phyloP scores from a whole-genome alignment of 2,888 invertebrate species.

The Aleiodes alternator region DNA sequence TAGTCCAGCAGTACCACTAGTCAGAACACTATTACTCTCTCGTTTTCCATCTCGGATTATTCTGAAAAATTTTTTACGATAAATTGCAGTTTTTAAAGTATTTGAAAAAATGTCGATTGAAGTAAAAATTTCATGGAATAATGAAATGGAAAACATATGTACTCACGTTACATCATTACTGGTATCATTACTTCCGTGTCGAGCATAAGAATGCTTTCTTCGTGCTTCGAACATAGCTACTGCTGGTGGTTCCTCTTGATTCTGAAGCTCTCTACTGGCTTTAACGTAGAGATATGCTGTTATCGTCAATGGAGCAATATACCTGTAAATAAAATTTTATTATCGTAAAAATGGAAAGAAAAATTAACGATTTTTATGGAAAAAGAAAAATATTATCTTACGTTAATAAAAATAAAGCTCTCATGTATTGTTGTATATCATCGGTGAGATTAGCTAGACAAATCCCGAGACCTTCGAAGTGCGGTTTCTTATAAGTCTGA shows the following conservation, averaged over 20 bases:
- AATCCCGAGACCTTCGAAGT: conserved; percentile 79
- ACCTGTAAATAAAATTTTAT: conserved; percentile 72
- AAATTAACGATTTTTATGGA: background rate
- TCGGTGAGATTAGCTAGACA: conserved; percentile 82
- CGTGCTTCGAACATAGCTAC: conserved; percentile 79
- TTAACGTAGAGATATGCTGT: conserved; percentile 82
- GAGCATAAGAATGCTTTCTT: conserved; percentile 63
- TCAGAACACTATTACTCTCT: conserved; percentile 47
- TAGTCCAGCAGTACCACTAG: conserved; percentile 50
- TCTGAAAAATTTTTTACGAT: conserved; percentile 44
- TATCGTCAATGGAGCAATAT: conserved; percentile 79
- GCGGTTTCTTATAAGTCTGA: conserved; percentile 76
- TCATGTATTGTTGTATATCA: conserved; percentile 82
- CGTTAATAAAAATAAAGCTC: conserved; percentile 81
- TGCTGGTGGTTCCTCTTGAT: conserved; percentile 77
- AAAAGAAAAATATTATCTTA: conserved; percentile 74
- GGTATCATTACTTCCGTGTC: conserved; percentile 53
- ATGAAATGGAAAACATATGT: conserved; percentile 11
- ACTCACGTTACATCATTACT: conserved; percentile 61
- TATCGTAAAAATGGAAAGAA: background rate
- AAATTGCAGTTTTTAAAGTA: too few species aligned
- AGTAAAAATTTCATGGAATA: background rate
- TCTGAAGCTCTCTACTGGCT: conserved; percentile 80
- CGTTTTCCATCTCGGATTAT: conserved; percentile 55
- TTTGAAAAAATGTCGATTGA: too few species aligned